A percentile compares a stretch with the other conserved stretches of the same genome.
phyloP scores from a whole-genome alignment of 2,113 vertebrate species.

The Arvicanthis niloticus region DNA sequence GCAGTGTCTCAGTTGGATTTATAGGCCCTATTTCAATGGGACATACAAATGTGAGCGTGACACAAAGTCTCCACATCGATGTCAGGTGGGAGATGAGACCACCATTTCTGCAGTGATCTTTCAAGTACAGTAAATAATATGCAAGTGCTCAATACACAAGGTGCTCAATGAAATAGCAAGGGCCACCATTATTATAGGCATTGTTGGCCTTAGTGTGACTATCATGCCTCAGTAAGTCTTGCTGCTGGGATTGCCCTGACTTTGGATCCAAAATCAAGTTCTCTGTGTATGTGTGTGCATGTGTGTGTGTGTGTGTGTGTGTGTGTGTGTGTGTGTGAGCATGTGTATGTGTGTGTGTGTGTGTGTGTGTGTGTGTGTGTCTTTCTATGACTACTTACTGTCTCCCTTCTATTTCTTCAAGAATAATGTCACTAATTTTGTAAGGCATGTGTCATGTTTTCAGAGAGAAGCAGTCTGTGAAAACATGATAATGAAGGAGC shows the following conservation, averaged over 20 bases:
- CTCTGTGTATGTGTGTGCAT: too few relatives aligned
- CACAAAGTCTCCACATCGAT: not conserved
- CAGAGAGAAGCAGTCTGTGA: not conserved
- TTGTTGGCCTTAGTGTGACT: not conserved
- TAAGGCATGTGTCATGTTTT: not conserved
- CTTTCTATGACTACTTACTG: not conserved
- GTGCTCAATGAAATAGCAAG: not conserved
- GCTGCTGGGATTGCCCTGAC: not conserved
- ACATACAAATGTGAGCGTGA: not conserved
- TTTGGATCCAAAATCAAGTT: not conserved
- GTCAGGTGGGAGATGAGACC: not conserved
- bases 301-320: not conserved
- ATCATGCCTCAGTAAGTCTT: not conserved
- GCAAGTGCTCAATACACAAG: too few relatives aligned
- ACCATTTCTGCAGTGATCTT: not conserved
- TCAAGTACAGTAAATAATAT: not conserved
- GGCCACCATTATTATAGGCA: not conserved
- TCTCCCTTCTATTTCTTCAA: not conserved
- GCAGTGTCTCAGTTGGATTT: not conserved
- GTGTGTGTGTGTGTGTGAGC: too few relatives aligned
- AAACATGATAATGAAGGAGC: not conserved
- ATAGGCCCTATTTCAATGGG: not conserved
- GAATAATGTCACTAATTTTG: not conserved
- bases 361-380: too few relatives aligned
- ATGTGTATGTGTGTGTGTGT: too few relatives aligned